These are phyloP conservation scores for Myxocyprinus asiaticus DNA, from an alignment of 2,113 vertebrate genomes.

Conservation along the genomic window DNA sequence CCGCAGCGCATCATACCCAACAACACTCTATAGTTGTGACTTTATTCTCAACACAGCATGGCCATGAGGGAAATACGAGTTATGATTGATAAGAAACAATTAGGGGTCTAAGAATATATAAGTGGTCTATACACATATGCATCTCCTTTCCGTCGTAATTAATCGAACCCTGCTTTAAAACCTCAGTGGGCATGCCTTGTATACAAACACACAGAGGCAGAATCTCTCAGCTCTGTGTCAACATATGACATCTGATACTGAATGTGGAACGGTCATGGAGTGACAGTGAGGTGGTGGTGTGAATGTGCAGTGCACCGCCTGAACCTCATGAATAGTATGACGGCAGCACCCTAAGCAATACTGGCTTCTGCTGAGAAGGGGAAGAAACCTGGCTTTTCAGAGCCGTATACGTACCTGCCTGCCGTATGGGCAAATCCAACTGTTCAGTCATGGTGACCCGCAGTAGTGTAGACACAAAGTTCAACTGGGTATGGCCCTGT, in stretches of 20 bases:
- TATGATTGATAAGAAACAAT: too few species aligned
- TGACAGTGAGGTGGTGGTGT: background rate
- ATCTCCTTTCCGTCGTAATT: too few species aligned
- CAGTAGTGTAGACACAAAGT: constrained; percentile 95
- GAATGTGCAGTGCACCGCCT: constrained; percentile 11
- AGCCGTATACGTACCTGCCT: constrained; percentile 85
- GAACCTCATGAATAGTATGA: constrained; percentile 4
- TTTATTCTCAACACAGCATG: too few species aligned
- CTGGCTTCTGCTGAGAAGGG: background rate
- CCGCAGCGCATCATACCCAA: too few species aligned
- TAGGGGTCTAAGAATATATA: too few species aligned
- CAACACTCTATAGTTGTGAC: too few species aligned
- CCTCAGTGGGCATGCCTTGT: background rate
- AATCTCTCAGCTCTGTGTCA: constrained; percentile 28
- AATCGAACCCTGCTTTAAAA: background rate
- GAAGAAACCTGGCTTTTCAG: background rate
- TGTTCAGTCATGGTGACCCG: constrained; percentile 98
- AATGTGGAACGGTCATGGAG: background rate
- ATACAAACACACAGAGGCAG: background rate
- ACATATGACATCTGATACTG: constrained; percentile 23
- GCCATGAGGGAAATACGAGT: too few species aligned
- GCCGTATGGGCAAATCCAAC: constrained; percentile 95
- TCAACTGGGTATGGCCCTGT: constrained; percentile 91
- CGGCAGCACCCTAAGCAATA: background rate
- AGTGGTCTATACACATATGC: too few species aligned